Evolutionary conservation across 1,140 invertebrate genomes (phyloP).

Genomic region (Heliconius hermathena): DNA sequence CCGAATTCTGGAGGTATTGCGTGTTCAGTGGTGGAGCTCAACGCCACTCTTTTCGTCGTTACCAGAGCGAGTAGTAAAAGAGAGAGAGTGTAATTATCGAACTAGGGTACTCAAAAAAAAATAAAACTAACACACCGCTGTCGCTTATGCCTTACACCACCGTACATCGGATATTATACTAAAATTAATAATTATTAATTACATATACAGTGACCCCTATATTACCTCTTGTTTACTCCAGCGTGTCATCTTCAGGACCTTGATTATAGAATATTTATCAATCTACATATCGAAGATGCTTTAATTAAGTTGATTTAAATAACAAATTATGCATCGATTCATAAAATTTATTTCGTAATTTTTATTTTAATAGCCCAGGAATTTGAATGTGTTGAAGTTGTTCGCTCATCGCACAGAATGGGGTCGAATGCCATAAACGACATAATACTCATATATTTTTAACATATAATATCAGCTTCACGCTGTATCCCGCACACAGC

Average conservation of each 20-base stretch:
- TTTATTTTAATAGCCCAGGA: neutral
- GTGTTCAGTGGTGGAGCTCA: too few species aligned
- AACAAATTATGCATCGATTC: constrained; percentile 9
- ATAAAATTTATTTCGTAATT: constrained; percentile 1
- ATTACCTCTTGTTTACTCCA: constrained; percentile 4
- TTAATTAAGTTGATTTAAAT: constrained; percentile 5
- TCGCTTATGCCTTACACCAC: neutral
- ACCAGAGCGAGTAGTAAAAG: too few species aligned
- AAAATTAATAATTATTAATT: neutral
- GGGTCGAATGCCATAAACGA: neutral
- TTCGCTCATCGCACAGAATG: neutral
- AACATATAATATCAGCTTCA: too few species aligned
- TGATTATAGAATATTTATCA: neutral
- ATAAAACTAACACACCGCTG: neutral
- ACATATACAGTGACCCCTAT: constrained; percentile 10
- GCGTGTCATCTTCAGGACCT: constrained; percentile 6
- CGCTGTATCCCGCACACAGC: too few species aligned
- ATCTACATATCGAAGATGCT: neutral
- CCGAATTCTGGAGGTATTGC: too few species aligned
- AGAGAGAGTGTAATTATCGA: too few species aligned
- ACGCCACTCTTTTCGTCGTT: too few species aligned
- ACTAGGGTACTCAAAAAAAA: too few species aligned
- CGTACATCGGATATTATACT: neutral
- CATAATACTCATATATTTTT: neutral
- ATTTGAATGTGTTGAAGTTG: constrained; percentile 3